Evolutionary conservation across 37 sponge, comb jelly and placozoan genomes (phyloP).

Genomic region (Cliona cf. orientalis): DNA sequence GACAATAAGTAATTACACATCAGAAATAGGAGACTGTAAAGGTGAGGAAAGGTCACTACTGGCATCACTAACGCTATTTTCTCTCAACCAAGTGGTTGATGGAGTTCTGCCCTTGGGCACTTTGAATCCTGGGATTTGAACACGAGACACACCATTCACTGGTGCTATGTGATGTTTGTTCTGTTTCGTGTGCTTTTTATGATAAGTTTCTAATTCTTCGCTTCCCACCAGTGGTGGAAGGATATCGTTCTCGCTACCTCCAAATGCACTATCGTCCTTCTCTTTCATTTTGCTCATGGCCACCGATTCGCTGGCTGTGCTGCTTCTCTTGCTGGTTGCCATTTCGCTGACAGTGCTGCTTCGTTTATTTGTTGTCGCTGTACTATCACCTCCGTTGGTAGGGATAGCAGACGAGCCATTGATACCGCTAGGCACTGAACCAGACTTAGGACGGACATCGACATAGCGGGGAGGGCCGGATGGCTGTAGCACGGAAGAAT

Average conservation of each 20-base stretch:
- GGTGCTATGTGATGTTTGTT: neutral
- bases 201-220: neutral
- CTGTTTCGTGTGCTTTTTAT: neutral
- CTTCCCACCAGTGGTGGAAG: conserved; percentile 11
- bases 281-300: too few relatives aligned
- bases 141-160: neutral
- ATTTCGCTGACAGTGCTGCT: too few relatives aligned
- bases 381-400: too few relatives aligned
- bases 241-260: neutral
- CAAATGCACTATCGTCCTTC: conserved; percentile 8
- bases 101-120: conserved; percentile 45
- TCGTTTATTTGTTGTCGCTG: too few relatives aligned
- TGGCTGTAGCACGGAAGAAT: neutral
- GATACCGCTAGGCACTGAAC: too few relatives aligned
- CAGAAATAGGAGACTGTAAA: conserved; percentile 36
- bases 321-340: too few relatives aligned
- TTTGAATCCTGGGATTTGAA: conserved; percentile 8
- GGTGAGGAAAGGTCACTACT: conserved; percentile 32
- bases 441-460: too few relatives aligned
- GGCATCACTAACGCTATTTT: neutral
- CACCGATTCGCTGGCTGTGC: too few relatives aligned
- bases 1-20: conserved; percentile 4
- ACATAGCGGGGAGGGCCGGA: neutral
- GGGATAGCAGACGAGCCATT: too few relatives aligned
- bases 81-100: conserved; percentile 65